Conservation (phyloP, 1,140 invertebrate genomes). For the Microplitis demolitor region DNA sequence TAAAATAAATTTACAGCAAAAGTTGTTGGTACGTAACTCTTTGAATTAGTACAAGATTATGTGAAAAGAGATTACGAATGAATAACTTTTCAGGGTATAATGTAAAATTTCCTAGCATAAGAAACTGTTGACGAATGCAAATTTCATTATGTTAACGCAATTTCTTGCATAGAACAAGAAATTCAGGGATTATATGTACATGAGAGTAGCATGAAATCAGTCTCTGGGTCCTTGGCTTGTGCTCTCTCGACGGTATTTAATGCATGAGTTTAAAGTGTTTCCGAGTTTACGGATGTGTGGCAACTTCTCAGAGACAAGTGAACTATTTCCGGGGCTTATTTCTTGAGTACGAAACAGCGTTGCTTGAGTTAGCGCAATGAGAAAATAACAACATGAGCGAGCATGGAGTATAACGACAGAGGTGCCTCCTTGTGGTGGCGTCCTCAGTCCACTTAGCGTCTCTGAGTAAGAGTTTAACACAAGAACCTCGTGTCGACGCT, state of each 20-base stretch:
- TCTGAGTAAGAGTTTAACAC: not conserved
- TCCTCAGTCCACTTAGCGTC: slow-evolving; percentile 15
- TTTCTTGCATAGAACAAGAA: not conserved
- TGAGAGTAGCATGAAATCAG: not conserved
- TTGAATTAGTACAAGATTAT: no score
- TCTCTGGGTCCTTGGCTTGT: not conserved
- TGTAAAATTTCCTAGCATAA: no score
- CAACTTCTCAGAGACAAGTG: slow-evolving; percentile 25
- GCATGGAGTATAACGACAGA: not conserved
- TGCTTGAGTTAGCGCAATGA: not conserved
- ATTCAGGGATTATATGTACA: not conserved
- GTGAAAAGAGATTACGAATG: no score
- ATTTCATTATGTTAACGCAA: no score
- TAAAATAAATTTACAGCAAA: no score
- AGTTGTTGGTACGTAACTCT: no score
- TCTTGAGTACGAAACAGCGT: slow-evolving; percentile 7
- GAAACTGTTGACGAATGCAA: no score
- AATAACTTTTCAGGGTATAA: no score
- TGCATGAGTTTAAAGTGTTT: slow-evolving; percentile 25
- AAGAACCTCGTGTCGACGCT: not conserved
- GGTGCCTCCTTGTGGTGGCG: slow-evolving; percentile 13
- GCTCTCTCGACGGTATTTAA: not conserved
- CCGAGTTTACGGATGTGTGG: slow-evolving; percentile 29
- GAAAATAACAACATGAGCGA: slow-evolving; percentile 4
- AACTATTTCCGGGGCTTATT: slow-evolving; percentile 27